Conservation (phyloP, 2,797 vertebrate genomes). For the Lepidocolaptes lacrymiger region DNA sequence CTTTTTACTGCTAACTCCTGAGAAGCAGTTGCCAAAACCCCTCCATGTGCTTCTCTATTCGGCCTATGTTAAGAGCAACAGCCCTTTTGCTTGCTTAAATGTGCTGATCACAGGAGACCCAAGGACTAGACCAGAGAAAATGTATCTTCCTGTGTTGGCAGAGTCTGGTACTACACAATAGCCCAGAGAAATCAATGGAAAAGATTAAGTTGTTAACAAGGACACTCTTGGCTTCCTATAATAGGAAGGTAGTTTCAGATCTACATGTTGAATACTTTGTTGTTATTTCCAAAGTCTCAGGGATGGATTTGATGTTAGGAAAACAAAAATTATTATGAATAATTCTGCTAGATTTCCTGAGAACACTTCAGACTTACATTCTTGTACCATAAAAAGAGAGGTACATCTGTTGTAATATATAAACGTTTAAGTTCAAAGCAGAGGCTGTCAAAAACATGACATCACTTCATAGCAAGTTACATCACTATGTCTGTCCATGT, state of each 20-base stretch:
- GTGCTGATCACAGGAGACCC: neutral
- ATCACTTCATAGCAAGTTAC: neutral
- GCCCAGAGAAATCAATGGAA: neutral
- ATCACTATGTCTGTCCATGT: neutral
- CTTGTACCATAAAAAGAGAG: neutral
- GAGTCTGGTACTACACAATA: neutral
- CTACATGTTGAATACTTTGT: rapidly evolving
- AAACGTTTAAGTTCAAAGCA: neutral
- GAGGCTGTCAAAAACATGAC: neutral
- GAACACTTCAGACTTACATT: neutral
- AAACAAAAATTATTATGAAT: neutral
- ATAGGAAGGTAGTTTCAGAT: neutral
- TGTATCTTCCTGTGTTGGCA: neutral
- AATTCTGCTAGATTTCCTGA: neutral
- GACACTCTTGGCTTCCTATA: neutral
- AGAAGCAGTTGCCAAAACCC: neutral
- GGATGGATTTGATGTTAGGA: neutral
- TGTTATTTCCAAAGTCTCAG: neutral
- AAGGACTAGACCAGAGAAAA: neutral
- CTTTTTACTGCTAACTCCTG: neutral
- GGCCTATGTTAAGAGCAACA: neutral
- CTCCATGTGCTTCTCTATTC: neutral
- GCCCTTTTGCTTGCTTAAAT: neutral
- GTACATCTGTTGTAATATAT: neutral
- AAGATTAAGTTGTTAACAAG: neutral